Evolutionary conservation across 1,140 invertebrate genomes (phyloP).

Genomic region (Drosophila kepulauana): DNA sequence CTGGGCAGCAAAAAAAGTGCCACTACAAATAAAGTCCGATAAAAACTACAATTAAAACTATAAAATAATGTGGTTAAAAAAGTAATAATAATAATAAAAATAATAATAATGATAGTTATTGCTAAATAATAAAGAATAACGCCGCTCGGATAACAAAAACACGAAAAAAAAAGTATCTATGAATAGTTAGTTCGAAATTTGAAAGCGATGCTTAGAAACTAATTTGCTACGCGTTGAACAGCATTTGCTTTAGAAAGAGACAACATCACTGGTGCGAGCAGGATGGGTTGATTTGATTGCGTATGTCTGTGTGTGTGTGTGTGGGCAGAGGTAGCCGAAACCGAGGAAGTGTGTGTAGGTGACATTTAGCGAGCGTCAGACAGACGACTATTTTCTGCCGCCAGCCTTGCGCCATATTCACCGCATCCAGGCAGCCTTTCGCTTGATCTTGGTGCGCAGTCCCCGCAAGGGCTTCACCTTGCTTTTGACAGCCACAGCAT

Average conservation of each 20-base stretch:
- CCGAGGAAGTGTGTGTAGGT: constrained; percentile 1
- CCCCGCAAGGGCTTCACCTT: constrained; percentile 67
- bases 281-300: constrained; percentile 1
- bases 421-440: constrained; percentile 80
- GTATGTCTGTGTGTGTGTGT: background rate
- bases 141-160: constrained; percentile 38
- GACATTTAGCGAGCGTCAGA: constrained; percentile 12
- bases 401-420: constrained; percentile 74
- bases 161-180: constrained; percentile 13
- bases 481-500: constrained; percentile 45
- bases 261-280: constrained; percentile 39
- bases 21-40: constrained; percentile 39
- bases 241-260: constrained; percentile 63
- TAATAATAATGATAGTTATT: constrained; percentile 1
- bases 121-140: constrained; percentile 32
- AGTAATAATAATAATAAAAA: constrained; percentile 15
- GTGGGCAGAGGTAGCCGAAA: constrained; percentile 2
- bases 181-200: constrained; percentile 22
- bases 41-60: constrained; percentile 50
- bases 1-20: constrained; percentile 16
- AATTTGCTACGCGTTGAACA: constrained; percentile 64
- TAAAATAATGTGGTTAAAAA: constrained; percentile 23
- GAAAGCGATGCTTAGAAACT: constrained; percentile 46
- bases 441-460: constrained; percentile 80
- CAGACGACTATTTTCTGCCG: constrained; percentile 29